Conservation (phyloP, 2,113 vertebrate genomes). For the Petroica traversi region DNA sequence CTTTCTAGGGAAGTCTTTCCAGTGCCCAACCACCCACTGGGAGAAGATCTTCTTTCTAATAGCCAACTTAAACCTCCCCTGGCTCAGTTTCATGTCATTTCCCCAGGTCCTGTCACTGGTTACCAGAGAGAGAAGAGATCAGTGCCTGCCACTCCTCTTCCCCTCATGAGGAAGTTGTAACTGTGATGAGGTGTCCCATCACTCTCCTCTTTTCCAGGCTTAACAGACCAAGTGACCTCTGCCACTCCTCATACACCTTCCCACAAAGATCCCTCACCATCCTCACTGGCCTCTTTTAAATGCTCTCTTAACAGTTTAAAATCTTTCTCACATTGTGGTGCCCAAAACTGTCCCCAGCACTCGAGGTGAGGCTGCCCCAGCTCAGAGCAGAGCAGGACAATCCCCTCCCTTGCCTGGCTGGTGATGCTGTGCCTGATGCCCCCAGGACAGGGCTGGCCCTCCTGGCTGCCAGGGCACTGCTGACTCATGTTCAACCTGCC, state of each 20-base stretch:
- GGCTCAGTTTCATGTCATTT: not conserved
- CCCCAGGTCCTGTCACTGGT: not conserved
- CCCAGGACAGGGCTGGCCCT: not conserved
- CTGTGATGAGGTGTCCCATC: rapidly evolving
- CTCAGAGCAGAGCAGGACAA: not conserved
- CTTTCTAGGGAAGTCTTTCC: not conserved
- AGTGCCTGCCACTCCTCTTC: not conserved
- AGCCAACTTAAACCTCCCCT: not conserved
- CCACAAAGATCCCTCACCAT: not conserved
- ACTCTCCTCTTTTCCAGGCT: not conserved
- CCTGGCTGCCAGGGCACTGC: not conserved
- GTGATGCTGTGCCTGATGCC: not conserved
- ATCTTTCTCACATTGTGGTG: rapidly evolving
- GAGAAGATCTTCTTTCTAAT: not conserved
- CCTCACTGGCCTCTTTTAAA: not conserved
- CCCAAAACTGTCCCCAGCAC: not conserved
- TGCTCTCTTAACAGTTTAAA: not conserved
- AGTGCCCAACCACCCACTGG: too few species aligned
- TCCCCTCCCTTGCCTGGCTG: not conserved
- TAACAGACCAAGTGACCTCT: not conserved
- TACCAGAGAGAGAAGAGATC: not conserved
- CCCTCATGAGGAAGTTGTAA: rapidly evolving
- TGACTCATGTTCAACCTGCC: not conserved
- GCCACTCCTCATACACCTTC: rapidly evolving
- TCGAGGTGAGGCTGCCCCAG: rapidly evolving